Evolutionary conservation across 2,888 invertebrate species (phyloP).

Genomic region (Barypeithes pellucidus): DNA sequence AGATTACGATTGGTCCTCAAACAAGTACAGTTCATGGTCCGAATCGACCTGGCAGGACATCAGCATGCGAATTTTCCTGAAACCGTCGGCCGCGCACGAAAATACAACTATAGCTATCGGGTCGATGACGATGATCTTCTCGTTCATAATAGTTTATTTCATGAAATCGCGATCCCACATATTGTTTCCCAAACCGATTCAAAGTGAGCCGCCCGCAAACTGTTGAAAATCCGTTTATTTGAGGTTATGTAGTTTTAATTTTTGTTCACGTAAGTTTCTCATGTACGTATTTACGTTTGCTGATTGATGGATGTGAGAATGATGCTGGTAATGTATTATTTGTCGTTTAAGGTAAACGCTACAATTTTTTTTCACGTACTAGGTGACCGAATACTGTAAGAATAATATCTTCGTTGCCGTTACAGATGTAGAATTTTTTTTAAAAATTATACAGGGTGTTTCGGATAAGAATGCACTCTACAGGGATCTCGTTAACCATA

Average conservation of each 20-base stretch:
- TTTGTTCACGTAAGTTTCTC: background rate
- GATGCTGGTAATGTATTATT: no score
- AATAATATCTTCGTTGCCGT: no score
- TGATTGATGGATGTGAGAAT: background rate
- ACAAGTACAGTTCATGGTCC: slow-evolving; percentile 89
- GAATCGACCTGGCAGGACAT: slow-evolving; percentile 89
- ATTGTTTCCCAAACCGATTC: slow-evolving; percentile 66
- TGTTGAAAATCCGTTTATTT: slow-evolving; percentile 55
- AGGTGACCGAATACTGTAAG: no score
- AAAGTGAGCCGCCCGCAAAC: slow-evolving; percentile 59
- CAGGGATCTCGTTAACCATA: no score
- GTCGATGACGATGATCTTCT: slow-evolving; percentile 70
- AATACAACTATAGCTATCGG: slow-evolving; percentile 74
- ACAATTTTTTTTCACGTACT: no score
- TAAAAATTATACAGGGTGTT: no score
- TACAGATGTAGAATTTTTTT: no score
- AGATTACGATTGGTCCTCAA: slow-evolving; percentile 86
- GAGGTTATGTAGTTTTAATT: background rate
- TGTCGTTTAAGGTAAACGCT: no score
- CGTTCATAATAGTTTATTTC: slow-evolving; percentile 74
- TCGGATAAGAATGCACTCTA: no score
- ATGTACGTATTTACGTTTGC: background rate
- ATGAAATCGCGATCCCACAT: slow-evolving; percentile 72
- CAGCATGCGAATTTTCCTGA: slow-evolving; percentile 84
- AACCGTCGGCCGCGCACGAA: slow-evolving; percentile 77